These are phyloP conservation scores for Arnoldichthys spilopterus DNA, from an alignment of 2,797 vertebrate species.

Conservation along the genomic window DNA sequence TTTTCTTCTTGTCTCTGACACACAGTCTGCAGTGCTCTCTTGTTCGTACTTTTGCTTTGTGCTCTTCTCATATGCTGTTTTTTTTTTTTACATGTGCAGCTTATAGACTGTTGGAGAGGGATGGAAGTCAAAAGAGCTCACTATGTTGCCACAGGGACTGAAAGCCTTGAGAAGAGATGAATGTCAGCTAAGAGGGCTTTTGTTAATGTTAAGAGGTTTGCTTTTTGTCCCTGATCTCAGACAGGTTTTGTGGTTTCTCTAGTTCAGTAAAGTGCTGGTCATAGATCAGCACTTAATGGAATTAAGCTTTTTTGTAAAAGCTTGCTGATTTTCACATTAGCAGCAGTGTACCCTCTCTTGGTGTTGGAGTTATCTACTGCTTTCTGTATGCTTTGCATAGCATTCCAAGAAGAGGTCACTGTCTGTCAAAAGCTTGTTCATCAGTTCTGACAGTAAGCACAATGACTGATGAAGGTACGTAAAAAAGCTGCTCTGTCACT, in stretches of 20 bases:
- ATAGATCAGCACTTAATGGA: neutral
- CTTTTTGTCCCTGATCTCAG: conserved; percentile 11
- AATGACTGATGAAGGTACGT: neutral
- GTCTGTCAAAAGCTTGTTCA: neutral
- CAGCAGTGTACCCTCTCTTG: neutral
- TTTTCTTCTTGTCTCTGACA: neutral
- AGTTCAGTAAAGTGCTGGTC: neutral
- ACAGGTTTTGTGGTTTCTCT: neutral
- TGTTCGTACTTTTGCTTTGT: neutral
- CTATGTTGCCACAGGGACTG: conserved; percentile 4
- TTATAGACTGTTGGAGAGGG: neutral
- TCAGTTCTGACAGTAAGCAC: neutral
- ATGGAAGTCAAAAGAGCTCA: neutral
- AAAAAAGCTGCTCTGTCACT: neutral
- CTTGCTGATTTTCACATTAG: neutral
- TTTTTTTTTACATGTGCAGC: neutral
- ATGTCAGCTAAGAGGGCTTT: neutral
- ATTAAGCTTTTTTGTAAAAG: neutral
- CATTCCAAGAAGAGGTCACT: neutral
- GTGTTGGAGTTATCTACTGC: neutral
- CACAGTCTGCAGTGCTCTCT: neutral
- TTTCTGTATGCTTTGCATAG: neutral
- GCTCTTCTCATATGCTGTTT: neutral
- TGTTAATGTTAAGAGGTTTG: neutral
- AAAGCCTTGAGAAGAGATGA: conserved; percentile 9